Evolutionary conservation across 1,140 invertebrate genomes (phyloP).

Genomic region (Hypsibius dujardini): DNA sequence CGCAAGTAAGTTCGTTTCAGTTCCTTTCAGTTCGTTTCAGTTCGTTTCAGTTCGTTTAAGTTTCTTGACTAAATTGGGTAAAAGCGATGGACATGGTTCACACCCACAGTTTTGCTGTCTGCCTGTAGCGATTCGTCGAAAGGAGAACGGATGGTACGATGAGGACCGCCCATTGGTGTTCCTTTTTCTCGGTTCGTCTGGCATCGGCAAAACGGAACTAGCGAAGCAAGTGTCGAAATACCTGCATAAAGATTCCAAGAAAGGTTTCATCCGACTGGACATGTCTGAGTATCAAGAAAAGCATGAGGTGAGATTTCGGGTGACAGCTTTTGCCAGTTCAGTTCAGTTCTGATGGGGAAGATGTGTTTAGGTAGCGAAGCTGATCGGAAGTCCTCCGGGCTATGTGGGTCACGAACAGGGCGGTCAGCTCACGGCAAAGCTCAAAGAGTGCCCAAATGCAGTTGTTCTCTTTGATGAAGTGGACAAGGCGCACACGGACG

Average conservation of each 20-base stretch:
- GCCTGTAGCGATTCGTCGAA: conserved; percentile 53
- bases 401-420: conserved; percentile 80
- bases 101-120: too few relatives aligned
- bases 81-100: too few relatives aligned
- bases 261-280: conserved; percentile 69
- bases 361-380: conserved; percentile 47
- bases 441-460: conserved; percentile 57
- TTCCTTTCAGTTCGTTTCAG: too few relatives aligned
- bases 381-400: conserved; percentile 80
- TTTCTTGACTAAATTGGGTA: too few relatives aligned
- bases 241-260: conserved; percentile 53
- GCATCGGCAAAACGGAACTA: conserved; percentile 71
- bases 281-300: conserved; percentile 93
- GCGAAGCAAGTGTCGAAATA: conserved; percentile 63
- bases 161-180: conserved; percentile 80
- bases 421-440: conserved; percentile 66
- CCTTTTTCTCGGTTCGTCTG: conserved; percentile 79
- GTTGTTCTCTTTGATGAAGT: conserved; percentile 90
- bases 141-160: conserved; percentile 75
- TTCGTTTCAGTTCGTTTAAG: too few relatives aligned
- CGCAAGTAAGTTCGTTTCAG: background rate
- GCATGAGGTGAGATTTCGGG: conserved; percentile 41
- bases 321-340: too few relatives aligned
- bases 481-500: conserved; percentile 86
- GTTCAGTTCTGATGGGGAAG: background rate